Percentiles rank a stretch among this genome's conserved stretches.
Conservation (phyloP, 2,888 invertebrate species). For the Anthrax anthrax region DNA sequence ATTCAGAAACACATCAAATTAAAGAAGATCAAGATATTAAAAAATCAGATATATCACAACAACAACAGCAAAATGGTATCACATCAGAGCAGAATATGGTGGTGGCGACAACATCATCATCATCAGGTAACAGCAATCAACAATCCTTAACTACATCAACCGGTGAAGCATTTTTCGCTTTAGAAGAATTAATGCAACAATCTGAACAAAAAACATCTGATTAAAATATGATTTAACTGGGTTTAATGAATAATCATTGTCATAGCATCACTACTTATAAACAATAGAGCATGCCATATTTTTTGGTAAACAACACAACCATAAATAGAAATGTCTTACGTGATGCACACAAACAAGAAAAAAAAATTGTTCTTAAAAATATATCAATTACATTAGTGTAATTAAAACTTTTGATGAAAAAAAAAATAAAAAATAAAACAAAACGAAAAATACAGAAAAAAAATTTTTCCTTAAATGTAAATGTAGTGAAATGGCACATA, state of each 20-base stretch:
- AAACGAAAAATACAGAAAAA: too few species aligned
- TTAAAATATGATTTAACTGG: not conserved
- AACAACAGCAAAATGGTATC: not conserved
- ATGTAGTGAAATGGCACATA: not conserved
- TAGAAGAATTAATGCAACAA: slow-evolving; percentile 26
- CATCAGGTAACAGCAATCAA: not conserved
- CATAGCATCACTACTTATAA: too few species aligned
- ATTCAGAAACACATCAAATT: not conserved
- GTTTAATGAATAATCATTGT: not conserved
- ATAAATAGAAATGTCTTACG: too few species aligned
- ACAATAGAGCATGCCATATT: too few species aligned
- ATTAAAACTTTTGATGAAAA: too few species aligned
- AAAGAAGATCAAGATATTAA: slow-evolving; percentile 1
- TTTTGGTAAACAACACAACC: too few species aligned
- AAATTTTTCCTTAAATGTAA: not conserved
- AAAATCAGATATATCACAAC: not conserved
- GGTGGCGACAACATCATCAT: not conserved
- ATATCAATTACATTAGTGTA: too few species aligned
- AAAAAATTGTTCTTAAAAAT: too few species aligned
- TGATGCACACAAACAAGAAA: too few species aligned
- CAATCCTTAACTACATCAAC: slow-evolving; percentile 8
- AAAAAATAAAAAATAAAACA: too few species aligned
- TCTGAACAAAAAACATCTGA: slow-evolving; percentile 3
- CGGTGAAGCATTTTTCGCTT: slow-evolving; percentile 22
- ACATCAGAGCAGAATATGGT: not conserved